Percentiles rank a stretch among this genome's conserved stretches.
phyloP scores from a whole-genome alignment of 2,888 invertebrate species.

The Arge pagana region DNA sequence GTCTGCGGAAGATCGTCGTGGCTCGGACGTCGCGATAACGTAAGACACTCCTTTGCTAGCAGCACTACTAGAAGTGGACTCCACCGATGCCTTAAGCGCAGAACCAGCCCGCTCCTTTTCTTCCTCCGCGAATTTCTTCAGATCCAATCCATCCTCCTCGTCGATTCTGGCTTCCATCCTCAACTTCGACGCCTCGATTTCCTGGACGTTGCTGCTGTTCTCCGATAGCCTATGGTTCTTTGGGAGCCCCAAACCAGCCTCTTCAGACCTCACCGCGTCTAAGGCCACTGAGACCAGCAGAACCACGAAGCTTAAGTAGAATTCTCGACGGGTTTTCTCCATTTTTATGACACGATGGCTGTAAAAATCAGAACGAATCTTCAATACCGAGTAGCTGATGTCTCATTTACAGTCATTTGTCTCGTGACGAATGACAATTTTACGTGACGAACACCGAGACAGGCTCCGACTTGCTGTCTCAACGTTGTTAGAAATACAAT shows the following conservation, averaged over 20 bases:
- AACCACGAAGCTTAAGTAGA: too few relatives aligned
- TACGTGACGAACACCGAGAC: too few relatives aligned
- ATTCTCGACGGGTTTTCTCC: neutral
- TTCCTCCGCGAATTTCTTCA: constrained; percentile 13
- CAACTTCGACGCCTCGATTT: too few relatives aligned
- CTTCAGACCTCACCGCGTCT: neutral
- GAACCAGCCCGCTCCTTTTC: too few relatives aligned
- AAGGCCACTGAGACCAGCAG: neutral
- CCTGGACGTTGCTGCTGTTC: neutral
- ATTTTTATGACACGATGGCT: constrained; percentile 16
- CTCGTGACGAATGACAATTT: too few relatives aligned
- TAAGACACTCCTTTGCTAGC: constrained; percentile 3
- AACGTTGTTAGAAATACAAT: constrained; percentile 11
- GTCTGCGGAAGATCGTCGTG: neutral
- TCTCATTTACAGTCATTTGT: too few relatives aligned
- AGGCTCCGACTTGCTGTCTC: too few relatives aligned
- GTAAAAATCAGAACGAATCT: constrained; percentile 7
- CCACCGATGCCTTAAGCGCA: neutral
- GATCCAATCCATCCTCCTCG: constrained; percentile 23
- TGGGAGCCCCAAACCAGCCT: neutral
- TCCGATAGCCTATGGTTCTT: constrained; percentile 8
- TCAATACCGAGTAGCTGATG: too few relatives aligned
- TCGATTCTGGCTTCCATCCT: constrained; percentile 34
- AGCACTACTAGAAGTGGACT: neutral
- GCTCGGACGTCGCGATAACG: constrained; percentile 12